Percentiles rank a stretch among this genome's conserved stretches.
Evolutionary conservation across 2,113 vertebrate species (phyloP).

Genomic region (Tretioscincus oriximinensis): DNA sequence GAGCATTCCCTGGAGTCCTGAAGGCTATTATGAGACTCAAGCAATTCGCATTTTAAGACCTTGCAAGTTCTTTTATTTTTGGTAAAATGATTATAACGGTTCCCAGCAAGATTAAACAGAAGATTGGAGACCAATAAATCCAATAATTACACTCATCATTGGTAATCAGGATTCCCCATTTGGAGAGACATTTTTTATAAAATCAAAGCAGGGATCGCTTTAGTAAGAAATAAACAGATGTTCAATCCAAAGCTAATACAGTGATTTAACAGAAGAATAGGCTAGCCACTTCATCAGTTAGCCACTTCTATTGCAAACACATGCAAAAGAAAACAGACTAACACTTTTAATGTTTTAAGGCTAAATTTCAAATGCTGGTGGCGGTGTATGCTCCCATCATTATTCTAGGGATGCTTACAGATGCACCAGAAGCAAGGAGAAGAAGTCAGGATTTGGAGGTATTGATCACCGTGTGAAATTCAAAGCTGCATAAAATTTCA

Average conservation of each 20-base stretch:
- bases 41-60: constrained; percentile 2
- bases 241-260: not conserved
- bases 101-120: constrained; percentile 13
- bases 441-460: no score
- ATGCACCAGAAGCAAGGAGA: no score
- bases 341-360: not conserved
- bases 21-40: constrained; percentile 14
- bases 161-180: not conserved
- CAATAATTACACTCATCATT: constrained; percentile 1
- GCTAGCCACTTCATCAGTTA: not conserved
- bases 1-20: constrained; percentile 4
- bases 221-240: not conserved
- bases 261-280: not conserved
- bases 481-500: no score
- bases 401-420: no score
- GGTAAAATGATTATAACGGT: not conserved
- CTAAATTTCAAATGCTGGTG: no score
- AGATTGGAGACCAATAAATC: constrained; percentile 21
- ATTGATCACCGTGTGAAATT: no score
- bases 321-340: not conserved
- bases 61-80: constrained; percentile 3
- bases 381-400: no score
- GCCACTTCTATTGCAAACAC: not conserved
- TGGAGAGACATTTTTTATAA: not conserved
- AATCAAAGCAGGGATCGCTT: not conserved